Percentiles rank a stretch among this genome's conserved stretches.
Evolutionary conservation across 1,140 invertebrate genomes (phyloP).

Genomic region (Sweltsa coloradensis): DNA sequence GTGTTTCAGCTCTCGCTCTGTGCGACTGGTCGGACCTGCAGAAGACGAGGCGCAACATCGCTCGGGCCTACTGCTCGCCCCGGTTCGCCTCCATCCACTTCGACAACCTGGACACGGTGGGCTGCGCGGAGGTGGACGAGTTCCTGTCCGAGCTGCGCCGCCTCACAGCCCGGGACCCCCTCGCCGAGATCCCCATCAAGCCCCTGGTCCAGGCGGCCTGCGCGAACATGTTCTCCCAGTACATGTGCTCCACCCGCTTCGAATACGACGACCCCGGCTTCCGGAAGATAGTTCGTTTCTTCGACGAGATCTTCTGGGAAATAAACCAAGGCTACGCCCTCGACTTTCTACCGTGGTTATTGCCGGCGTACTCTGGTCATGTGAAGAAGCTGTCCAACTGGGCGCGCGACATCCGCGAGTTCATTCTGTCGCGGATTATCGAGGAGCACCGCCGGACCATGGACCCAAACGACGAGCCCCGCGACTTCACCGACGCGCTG

Average conservation of each 20-base stretch:
- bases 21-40: constrained; percentile 78
- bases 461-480: constrained; percentile 27
- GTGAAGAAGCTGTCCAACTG: constrained; percentile 52
- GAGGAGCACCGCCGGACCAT: constrained; percentile 31
- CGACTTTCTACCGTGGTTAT: constrained; percentile 77
- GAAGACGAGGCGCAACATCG: constrained; percentile 60
- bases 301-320: constrained; percentile 81
- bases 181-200: constrained; percentile 40
- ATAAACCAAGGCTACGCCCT: constrained; percentile 79
- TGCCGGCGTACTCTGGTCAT: constrained; percentile 55
- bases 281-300: constrained; percentile 51
- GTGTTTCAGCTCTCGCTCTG: constrained; percentile 64
- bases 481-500: constrained; percentile 64
- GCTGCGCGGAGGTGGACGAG: constrained; percentile 17
- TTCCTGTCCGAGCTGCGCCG: constrained; percentile 20
- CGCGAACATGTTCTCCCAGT: constrained; percentile 72
- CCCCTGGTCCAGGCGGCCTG: constrained; percentile 51
- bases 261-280: constrained; percentile 51
- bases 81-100: constrained; percentile 53
- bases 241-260: constrained; percentile 69
- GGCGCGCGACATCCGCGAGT: constrained; percentile 56
- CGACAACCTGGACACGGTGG: constrained; percentile 18
- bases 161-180: constrained; percentile 26
- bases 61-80: constrained; percentile 62
- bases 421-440: constrained; percentile 60